Evolutionary conservation across 2,113 vertebrate species (phyloP), one percentile per base, ranked within the genome.

Genomic region (Ivindomyrus marchei): DNA sequence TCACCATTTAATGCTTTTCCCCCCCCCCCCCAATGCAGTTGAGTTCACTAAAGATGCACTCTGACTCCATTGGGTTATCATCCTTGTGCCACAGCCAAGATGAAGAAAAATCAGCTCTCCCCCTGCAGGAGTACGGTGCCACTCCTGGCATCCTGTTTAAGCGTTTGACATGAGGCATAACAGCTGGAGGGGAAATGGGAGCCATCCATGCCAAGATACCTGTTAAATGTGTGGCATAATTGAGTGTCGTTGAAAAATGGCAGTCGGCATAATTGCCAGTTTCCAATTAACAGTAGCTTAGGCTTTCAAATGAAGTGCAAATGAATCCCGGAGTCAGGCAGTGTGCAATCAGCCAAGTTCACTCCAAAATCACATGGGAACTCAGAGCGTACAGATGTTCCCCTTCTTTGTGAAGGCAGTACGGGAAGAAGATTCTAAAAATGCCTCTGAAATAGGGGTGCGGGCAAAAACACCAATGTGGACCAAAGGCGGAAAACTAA

Each of bases 301-400:
- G 56, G 52, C 52, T 62, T 90, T 85, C 83, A 90, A 86, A 90
- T 47, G 53, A 62, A 86, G 53, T 90, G 42, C 53, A 86, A 86
- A 86, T 86, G 56, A 90, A 90, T 85, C 17, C 13, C 46, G 2
- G 45, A 42, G 36, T 39, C n/a, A 90, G 80, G 27, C 80, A 52
- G 36, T 62, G 53, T 46, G 31, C 49, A 90, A 86, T 36, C 74
- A 80, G 74, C 74, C 74, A 42, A 17, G 36, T 42, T 80, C 74
- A 77, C 31, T 36, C 24, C 15, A 4, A 39, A 77, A 77, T 39
- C 70, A 80, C 74, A 42, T 17, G 17, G 74, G 74, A 80, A 42
- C 74, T 39, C 36, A 19, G 17, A 80, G 74, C 27, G 13, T 77
- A 39, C 70, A 77, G 58, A 27, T 66, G 58, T 66, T 31, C 9